Conservation (phyloP, 30 jellyfish, hydroid and myxozoan genomes). For the Cassiopea andromeda region DNA sequence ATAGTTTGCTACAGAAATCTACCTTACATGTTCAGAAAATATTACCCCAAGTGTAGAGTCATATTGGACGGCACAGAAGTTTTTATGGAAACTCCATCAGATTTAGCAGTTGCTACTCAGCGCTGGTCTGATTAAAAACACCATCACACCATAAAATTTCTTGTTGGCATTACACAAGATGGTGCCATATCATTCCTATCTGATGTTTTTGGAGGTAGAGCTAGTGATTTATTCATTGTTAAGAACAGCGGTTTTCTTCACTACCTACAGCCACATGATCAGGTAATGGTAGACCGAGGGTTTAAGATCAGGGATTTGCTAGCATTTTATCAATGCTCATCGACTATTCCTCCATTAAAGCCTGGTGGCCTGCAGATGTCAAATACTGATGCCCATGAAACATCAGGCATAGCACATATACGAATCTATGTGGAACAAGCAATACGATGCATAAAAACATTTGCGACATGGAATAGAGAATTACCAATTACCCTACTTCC, state of each 20-base stretch:
- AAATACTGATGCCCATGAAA: neutral
- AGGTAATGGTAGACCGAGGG: slow-evolving; percentile 84
- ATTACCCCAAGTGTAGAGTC: slow-evolving; percentile 24
- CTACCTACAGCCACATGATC: slow-evolving; percentile 63
- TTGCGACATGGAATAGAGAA: slow-evolving; percentile 55
- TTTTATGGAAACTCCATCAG: slow-evolving; percentile 66
- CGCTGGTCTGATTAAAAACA: slow-evolving; percentile 80
- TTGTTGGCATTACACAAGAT: slow-evolving; percentile 66
- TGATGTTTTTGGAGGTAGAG: slow-evolving; percentile 76
- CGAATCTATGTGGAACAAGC: slow-evolving; percentile 32
- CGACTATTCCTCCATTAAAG: neutral
- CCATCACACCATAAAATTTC: slow-evolving; percentile 74
- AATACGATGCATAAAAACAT: slow-evolving; percentile 18
- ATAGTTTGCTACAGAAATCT: slow-evolving; percentile 1
- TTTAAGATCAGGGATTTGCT: slow-evolving; percentile 26
- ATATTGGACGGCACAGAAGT: slow-evolving; percentile 60
- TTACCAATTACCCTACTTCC: slow-evolving; percentile 56
- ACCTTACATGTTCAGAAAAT: slow-evolving; percentile 32
- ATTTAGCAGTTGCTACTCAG: slow-evolving; percentile 37
- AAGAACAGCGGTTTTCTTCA: slow-evolving; percentile 61
- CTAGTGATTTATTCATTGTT: slow-evolving; percentile 54
- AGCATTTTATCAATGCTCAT: neutral
- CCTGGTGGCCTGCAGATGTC: neutral
- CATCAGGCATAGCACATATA: neutral
- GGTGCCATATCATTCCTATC: slow-evolving; percentile 80